These are phyloP conservation scores for Eremophila alpestris DNA, from an alignment of 2,797 vertebrate species.

Conservation along the genomic window DNA sequence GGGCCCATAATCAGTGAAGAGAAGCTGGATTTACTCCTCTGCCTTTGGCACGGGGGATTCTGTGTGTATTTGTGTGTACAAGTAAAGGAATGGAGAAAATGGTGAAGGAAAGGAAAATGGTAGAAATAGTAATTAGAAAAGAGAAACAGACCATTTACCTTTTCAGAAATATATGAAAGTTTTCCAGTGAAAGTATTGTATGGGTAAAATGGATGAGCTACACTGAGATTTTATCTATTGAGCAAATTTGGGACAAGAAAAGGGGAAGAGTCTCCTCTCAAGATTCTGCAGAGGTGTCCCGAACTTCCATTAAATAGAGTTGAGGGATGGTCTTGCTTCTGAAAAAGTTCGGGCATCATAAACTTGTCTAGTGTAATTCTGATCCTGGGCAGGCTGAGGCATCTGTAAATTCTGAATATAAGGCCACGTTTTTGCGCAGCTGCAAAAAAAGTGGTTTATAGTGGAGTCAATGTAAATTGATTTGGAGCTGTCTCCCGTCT, in stretches of 20 bases:
- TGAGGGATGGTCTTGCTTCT: neutral
- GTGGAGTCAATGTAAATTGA: neutral
- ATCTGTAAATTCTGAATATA: neutral
- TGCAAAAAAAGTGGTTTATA: neutral
- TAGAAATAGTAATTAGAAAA: neutral
- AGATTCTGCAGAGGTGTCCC: neutral
- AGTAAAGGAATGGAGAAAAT: neutral
- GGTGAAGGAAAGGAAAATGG: neutral
- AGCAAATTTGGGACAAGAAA: neutral
- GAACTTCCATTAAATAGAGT: neutral
- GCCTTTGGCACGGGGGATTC: constrained; percentile 38
- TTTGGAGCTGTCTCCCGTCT: neutral
- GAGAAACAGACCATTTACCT: neutral
- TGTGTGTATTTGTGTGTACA: neutral
- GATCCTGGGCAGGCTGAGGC: neutral
- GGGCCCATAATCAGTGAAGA: constrained; percentile 69
- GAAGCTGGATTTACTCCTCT: constrained; percentile 69
- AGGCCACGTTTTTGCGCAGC: neutral
- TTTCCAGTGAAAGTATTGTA: neutral
- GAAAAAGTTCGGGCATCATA: neutral
- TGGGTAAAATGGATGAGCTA: neutral
- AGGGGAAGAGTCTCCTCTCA: neutral
- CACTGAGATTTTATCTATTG: neutral
- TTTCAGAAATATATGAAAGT: neutral
- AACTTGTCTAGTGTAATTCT: neutral